Evolutionary conservation across 2,113 vertebrate genomes (phyloP), one percentile per base, ranked within the genome.

Genomic region (Crotalus viridis): DNA sequence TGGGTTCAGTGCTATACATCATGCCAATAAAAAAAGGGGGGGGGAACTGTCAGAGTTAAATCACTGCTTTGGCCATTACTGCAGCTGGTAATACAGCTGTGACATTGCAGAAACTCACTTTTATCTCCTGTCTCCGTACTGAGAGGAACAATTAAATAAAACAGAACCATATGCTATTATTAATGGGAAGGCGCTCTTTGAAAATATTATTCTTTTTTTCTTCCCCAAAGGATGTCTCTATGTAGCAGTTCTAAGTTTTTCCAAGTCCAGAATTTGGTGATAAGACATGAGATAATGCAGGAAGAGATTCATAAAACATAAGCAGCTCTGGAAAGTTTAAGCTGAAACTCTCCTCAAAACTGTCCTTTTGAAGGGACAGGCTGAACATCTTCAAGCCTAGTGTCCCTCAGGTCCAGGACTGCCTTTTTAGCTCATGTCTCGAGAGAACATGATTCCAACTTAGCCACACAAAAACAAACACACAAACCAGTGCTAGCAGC

Each of bases 131-230:
- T 94, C 94, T 95, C 95, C 93, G 94, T 95, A 95, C 93, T 89
- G 89, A 96, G 91, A 94, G 89, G 92, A 96, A 95, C 93, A 97
- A 97, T 97, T 95, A 95, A 96, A 95, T 96, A 97, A 97, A 97
- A 95, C 46, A 96, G 92, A 96, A 97, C 95, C 97, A 95, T 96
- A 96, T 97, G 96, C 90, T 93, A 56, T 91, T 94, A 94, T 4
- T 89, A 94, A 96, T 94, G 94, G 90, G 87, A 95, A 96, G 91
- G 28, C 2, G 12, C 33, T 91, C 95, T 96, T 96, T 95, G 94
- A 96, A 92, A 97, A 96, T 94, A 94, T 51, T 95, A 90, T 93
- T 93, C 95, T 52, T 87, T 90, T 91, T 0, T 33, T 59, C 54
- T 51, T 9, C 94, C 69, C 61, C 54, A 94, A 96, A 96, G 43